phyloP scores from a whole-genome alignment of 2,888 invertebrate species.

The Hypselothyrea guttata region DNA sequence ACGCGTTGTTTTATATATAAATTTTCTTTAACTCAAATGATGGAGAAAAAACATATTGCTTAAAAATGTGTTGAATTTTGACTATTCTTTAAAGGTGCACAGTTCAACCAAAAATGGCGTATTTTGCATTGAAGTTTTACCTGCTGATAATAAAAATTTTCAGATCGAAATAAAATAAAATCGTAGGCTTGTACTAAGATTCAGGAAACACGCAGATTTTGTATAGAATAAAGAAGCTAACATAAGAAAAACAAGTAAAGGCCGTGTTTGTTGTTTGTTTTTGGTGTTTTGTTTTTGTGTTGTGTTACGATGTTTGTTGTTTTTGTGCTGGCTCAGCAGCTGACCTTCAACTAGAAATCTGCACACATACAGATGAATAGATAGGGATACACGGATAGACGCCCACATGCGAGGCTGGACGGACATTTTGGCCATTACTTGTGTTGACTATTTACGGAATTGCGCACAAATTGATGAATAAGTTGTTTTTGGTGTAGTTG shows the following conservation, averaged over 20 bases:
- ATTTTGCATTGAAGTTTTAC: no score
- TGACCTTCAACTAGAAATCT: conserved; percentile 46
- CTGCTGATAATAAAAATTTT: no score
- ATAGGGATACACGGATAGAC: conserved; percentile 17
- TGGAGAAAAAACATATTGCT: no score
- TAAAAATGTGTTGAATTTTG: no score
- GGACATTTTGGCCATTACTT: conserved; percentile 47
- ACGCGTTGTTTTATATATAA: no score
- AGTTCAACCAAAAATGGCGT: no score
- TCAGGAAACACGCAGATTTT: no score
- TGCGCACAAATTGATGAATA: conserved; percentile 67
- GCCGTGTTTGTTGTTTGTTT: conserved; percentile 12
- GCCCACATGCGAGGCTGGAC: not conserved
- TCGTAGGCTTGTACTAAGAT: no score
- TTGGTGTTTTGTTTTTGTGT: conserved; percentile 36
- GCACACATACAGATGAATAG: conserved; percentile 2
- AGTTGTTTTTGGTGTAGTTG: conserved; percentile 54
- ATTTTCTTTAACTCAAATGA: no score
- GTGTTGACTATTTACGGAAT: conserved; percentile 55
- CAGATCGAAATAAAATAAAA: no score
- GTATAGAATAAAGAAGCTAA: conserved; percentile 3
- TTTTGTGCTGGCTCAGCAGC: conserved; percentile 51
- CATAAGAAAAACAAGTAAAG: not conserved
- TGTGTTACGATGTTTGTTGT: conserved; percentile 42
- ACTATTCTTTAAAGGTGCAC: no score